Percentiles rank a stretch among this genome's conserved stretches.
phyloP scores from a whole-genome alignment of 37 sponge, comb jelly and placozoan species.

The Geodia barretti region DNA sequence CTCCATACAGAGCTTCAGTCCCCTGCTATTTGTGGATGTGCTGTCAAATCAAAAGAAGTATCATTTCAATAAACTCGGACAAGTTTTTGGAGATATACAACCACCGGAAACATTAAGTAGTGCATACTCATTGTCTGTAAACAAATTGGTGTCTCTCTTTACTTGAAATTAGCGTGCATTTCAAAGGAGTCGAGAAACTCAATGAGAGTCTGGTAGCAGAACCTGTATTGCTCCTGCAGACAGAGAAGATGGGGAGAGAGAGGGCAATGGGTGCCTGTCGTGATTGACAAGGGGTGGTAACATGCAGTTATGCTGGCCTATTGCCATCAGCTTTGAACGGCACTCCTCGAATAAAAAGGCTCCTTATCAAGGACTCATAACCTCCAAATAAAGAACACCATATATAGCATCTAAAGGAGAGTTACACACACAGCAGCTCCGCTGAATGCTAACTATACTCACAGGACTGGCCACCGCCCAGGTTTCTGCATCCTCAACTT shows the following conservation, averaged over 20 bases:
- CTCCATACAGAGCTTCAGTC: slow-evolving; percentile 22
- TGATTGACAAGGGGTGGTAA: too few species aligned
- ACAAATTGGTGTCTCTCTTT: not conserved
- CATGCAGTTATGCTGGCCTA: too few species aligned
- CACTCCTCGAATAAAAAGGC: too few species aligned
- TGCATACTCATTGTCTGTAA: not conserved
- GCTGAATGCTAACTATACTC: slow-evolving; percentile 49
- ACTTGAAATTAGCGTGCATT: slow-evolving; percentile 65
- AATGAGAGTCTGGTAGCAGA: slow-evolving; percentile 59
- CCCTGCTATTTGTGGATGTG: slow-evolving; percentile 40
- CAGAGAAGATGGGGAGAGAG: too few species aligned
- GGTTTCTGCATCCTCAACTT: slow-evolving; percentile 71
- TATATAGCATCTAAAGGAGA: too few species aligned
- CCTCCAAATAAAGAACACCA: not conserved
- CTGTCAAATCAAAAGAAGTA: slow-evolving; percentile 61
- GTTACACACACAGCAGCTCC: not conserved
- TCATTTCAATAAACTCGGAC: slow-evolving; percentile 41
- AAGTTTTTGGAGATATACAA: slow-evolving; percentile 55
- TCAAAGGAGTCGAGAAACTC: slow-evolving; percentile 78
- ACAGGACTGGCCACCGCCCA: too few species aligned
- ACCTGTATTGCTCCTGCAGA: slow-evolving; percentile 75
- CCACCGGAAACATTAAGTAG: not conserved
- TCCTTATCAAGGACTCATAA: not conserved
- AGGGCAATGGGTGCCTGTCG: too few species aligned
- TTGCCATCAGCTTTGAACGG: not conserved